Percentiles rank a stretch among this genome's conserved stretches.
Evolutionary conservation across 2,113 vertebrate genomes (phyloP).

Genomic region (Pipa parva): DNA sequence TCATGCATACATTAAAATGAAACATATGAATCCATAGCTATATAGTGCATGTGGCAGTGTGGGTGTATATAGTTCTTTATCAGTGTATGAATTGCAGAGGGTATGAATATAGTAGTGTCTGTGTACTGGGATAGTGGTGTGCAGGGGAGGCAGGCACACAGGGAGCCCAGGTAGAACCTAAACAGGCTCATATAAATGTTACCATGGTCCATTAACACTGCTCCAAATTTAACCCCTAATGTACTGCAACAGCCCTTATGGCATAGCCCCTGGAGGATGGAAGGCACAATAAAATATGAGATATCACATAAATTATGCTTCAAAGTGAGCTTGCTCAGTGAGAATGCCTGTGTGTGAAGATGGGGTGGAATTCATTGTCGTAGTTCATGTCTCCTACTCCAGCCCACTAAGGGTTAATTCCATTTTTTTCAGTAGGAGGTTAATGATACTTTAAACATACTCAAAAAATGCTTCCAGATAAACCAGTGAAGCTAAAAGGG

Average conservation of each 20-base stretch:
- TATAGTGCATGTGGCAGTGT: neutral
- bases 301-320: no score
- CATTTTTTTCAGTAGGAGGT: neutral
- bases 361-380: no score
- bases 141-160: conserved; percentile 38
- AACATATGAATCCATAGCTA: neutral
- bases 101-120: neutral
- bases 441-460: neutral
- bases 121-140: conserved; percentile 21
- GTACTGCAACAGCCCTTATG: conserved; percentile 11
- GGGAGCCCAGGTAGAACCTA: conserved; percentile 29
- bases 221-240: conserved; percentile 9
- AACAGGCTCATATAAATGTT: neutral
- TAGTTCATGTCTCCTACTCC: neutral
- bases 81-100: conserved; percentile 2
- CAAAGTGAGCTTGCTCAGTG: no score
- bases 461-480: no score
- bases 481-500: no score
- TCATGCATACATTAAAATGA: no score
- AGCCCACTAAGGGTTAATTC: neutral
- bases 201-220: conserved; percentile 14
- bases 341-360: no score
- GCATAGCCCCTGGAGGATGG: conserved; percentile 1
- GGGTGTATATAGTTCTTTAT: neutral
- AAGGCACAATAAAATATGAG: neutral